Percentiles rank a stretch among this genome's conserved stretches.
phyloP scores from a whole-genome alignment of 1,140 invertebrate species.

The Globodera ellingtonae region DNA sequence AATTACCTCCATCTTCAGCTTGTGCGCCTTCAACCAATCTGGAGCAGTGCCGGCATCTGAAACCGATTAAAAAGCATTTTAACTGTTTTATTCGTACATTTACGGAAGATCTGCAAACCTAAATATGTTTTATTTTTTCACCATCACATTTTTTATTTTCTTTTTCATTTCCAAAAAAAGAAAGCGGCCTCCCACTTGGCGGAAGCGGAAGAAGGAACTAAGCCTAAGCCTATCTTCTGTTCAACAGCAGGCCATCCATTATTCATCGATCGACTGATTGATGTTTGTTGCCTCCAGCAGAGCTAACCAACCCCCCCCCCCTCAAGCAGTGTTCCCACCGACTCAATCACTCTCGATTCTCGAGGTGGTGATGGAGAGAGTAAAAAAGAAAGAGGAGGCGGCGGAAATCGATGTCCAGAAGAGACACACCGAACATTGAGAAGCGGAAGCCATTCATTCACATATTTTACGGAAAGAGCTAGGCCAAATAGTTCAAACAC shows the following conservation, averaged over 20 bases:
- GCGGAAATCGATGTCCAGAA: conserved; percentile 1
- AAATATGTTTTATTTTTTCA: too few relatives aligned
- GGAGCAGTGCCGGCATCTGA: conserved; percentile 36
- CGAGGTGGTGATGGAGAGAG: not conserved
- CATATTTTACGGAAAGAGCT: not conserved
- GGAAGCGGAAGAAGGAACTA: not conserved
- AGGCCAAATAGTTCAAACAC: too few relatives aligned
- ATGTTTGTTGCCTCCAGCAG: not conserved
- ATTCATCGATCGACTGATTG: not conserved
- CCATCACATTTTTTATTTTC: too few relatives aligned
- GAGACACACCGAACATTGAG: not conserved
- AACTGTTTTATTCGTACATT: conserved; percentile 13
- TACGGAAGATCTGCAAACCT: too few relatives aligned
- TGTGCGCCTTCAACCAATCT: conserved; percentile 64
- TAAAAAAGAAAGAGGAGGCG: not conserved
- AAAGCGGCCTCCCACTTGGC: not conserved
- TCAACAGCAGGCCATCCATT: not conserved
- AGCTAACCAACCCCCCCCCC: not conserved
- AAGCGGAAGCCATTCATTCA: not conserved
- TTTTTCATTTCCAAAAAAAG: too few relatives aligned
- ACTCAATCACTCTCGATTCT: too few relatives aligned
- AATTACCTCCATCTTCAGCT: conserved; percentile 42
- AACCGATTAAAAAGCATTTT: conserved; percentile 20
- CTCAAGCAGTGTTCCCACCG: too few relatives aligned
- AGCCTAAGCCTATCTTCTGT: not conserved